Percentiles rank a stretch among this genome's conserved stretches.
Conservation (phyloP, 2,888 invertebrate genomes). For the Drosophila silvestris region DNA sequence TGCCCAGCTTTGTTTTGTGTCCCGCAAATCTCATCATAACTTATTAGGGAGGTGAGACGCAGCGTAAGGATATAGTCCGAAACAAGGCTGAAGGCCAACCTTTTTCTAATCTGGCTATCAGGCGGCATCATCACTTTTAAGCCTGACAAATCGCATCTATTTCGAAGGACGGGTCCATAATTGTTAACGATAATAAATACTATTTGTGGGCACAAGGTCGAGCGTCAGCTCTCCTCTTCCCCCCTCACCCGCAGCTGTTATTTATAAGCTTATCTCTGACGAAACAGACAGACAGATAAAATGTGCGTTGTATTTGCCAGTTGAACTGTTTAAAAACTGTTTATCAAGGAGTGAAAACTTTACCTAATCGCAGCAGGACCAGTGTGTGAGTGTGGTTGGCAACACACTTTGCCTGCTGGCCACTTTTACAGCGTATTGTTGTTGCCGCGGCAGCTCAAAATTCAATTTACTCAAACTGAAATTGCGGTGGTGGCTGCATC, state of each 20-base stretch:
- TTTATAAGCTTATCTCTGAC: conserved; percentile 30
- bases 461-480: conserved; percentile 76
- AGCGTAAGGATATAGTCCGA: conserved; percentile 16
- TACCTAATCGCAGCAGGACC: conserved; percentile 60
- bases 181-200: conserved; percentile 66
- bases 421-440: conserved; percentile 30
- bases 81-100: conserved; percentile 14
- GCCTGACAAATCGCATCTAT: conserved; percentile 53
- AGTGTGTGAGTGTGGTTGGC: conserved; percentile 41
- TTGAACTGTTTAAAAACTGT: conserved; percentile 21
- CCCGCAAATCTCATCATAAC: conserved; percentile 37
- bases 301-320: conserved; percentile 20
- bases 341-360: conserved; percentile 67
- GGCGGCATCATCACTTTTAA: conserved; percentile 45
- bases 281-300: conserved; percentile 39
- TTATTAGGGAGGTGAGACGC: conserved; percentile 20
- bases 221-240: background rate
- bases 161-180: conserved; percentile 45
- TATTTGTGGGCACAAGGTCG: conserved; percentile 24
- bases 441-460: conserved; percentile 54
- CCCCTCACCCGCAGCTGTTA: background rate
- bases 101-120: conserved; percentile 45
- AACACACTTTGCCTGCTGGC: conserved; percentile 38
- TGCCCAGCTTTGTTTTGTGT: background rate
- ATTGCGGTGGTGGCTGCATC: conserved; percentile 58